Conservation (phyloP, 2,888 invertebrate genomes). For the Notocelia uddmanniana region DNA sequence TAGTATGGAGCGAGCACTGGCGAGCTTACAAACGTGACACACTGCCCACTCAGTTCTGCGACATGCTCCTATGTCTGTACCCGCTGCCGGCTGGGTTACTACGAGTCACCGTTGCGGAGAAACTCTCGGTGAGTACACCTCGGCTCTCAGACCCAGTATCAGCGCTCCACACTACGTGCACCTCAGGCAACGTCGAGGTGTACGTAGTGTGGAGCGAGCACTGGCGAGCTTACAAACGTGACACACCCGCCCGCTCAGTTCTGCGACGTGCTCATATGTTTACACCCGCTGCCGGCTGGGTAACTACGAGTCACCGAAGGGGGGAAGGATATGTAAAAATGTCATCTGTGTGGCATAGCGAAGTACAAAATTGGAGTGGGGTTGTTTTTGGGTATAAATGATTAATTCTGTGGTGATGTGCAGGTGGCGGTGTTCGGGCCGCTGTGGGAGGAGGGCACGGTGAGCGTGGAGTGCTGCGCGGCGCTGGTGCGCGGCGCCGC, state of each 20-base stretch:
- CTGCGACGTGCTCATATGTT: constrained; percentile 98
- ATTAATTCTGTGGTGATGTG: background rate
- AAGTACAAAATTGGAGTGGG: no score
- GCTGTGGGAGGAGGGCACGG: constrained; percentile 94
- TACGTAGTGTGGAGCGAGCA: constrained; percentile 99
- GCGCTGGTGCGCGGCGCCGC: constrained; percentile 95
- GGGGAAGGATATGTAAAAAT: no score
- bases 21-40: constrained; percentile 98
- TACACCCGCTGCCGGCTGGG: constrained; percentile 96
- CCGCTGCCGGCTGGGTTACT: constrained; percentile 95
- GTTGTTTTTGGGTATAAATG: no score
- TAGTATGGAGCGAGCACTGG: constrained; percentile 99
- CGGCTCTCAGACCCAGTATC: background rate
- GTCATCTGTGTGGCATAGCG: no score
- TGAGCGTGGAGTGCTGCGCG: constrained; percentile 88
- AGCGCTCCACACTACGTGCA: no score
- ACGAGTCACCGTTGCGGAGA: constrained; percentile 94
- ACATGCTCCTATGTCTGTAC: constrained; percentile 98
- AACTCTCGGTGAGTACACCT: constrained; percentile 89
- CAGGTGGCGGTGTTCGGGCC: constrained; percentile 98
- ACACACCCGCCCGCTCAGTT: constrained; percentile 99
- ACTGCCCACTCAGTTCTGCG: constrained; percentile 99
- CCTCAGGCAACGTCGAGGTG: constrained; percentile 99
- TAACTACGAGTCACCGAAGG: constrained; percentile 95
- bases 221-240: constrained; percentile 96